Conservation (phyloP, 1,140 invertebrate species). For the Alviniconcha marisindica region DNA sequence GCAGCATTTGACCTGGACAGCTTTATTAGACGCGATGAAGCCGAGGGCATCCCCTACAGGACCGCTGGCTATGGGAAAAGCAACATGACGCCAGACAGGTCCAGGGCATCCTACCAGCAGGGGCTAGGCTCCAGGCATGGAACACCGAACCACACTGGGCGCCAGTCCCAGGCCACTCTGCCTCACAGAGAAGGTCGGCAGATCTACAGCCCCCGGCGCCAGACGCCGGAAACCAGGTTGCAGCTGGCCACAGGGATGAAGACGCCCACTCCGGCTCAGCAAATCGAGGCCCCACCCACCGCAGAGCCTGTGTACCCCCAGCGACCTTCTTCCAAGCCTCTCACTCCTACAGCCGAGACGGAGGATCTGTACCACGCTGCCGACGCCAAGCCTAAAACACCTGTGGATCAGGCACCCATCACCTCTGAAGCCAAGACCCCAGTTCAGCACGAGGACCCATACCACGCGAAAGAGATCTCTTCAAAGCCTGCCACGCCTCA, state of each 20-base stretch:
- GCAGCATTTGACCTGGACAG: conserved; percentile 46
- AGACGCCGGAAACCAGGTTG: conserved; percentile 23
- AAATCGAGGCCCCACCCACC: conserved; percentile 5
- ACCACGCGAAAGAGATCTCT: not conserved
- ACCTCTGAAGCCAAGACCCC: not conserved
- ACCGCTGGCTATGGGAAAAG: not conserved
- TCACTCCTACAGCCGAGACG: not conserved
- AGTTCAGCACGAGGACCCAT: not conserved
- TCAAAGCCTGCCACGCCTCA: conserved; percentile 12
- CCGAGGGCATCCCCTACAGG: conserved; percentile 32
- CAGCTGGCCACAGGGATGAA: conserved; percentile 3
- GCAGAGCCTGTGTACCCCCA: conserved; percentile 13
- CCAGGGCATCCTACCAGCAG: not conserved
- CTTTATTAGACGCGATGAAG: conserved; percentile 34
- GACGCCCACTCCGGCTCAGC: not conserved
- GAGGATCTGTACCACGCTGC: not conserved
- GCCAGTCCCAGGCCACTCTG: conserved; percentile 15
- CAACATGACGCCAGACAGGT: not conserved
- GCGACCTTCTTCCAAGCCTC: not conserved
- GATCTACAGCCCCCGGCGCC: conserved; percentile 28
- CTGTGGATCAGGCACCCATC: too few species aligned
- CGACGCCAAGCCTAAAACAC: too few species aligned
- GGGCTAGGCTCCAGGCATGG: not conserved
- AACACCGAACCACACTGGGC: conserved; percentile 17
- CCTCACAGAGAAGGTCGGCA: not conserved